Evolutionary conservation across 2,113 vertebrate genomes (phyloP), one percentile per base, ranked within the genome.

Genomic region (Heliornis fulica): DNA sequence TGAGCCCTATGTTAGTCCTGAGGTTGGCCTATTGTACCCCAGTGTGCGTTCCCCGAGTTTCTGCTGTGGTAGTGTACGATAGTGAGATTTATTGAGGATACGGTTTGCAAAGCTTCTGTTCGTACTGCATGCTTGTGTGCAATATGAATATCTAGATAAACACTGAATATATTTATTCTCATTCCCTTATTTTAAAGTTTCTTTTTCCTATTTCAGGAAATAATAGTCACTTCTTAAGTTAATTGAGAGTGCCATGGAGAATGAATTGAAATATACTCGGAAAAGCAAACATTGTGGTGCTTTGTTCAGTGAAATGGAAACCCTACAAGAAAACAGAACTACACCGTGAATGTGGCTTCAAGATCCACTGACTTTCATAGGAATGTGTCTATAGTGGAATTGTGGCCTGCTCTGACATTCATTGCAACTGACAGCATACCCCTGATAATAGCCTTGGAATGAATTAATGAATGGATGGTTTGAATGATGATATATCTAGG

Each of bases 261-360:
- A 28, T 18, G 17, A 18, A 29, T 63, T 20, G 29, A 40, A 78
- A 68, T 54, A 95, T 32, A 68, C 25, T 46, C 0, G 0, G 25
- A 25, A 75, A 60, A 94, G 36, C 1, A 5, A 85, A 12, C 31
- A 14, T 72, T 46, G 53, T 60, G 66, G 53, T 72, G 64, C 85
- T 76, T 85, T 59, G 38, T 92, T 93, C 41, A 75, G 83, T 31
- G 56, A 93, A 76, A 82, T 56, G 43, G 43, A 50, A 85, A 85
- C 46, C 22, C 41, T 29, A 29, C 9, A 64, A 16, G 51, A 79
- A 85, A 88, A 68, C 23, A 90, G 88, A 54, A n/a, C 57, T 72
- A 7, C 7, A 0, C n/a, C 64, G 36, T 46, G 26, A 71, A 76
- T 38, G 34, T 7, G 38, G 41, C 56, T 90, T 78, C 46, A 45